These are phyloP conservation scores for Rhaphigaster nebulosa DNA, from an alignment of 2,888 invertebrate genomes.

Conservation along the genomic window DNA sequence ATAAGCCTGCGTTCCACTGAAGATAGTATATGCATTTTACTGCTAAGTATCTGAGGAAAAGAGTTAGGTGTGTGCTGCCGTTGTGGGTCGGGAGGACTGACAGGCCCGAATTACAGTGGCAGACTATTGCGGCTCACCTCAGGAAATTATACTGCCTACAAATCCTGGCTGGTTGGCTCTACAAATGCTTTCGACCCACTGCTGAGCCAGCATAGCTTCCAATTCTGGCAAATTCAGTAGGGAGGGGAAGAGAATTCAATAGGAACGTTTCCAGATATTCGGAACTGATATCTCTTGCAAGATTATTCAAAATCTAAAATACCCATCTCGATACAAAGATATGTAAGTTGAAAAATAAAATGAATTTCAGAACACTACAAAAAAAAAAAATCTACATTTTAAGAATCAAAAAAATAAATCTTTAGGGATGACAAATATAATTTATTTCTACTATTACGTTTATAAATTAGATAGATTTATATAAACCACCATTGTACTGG, in stretches of 20 bases:
- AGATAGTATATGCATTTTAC: neutral
- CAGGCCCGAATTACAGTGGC: slow-evolving; percentile 33
- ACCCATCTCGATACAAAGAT: neutral
- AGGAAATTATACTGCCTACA: slow-evolving; percentile 46
- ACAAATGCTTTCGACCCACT: neutral
- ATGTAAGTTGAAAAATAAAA: neutral
- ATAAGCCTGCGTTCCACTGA: neutral
- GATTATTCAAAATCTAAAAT: neutral
- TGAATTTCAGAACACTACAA: too few relatives aligned
- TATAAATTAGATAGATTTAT: too few relatives aligned
- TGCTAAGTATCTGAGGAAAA: neutral
- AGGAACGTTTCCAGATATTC: neutral
- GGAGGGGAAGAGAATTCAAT: neutral
- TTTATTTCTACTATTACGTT: too few relatives aligned
- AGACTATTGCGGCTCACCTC: slow-evolving; percentile 36
- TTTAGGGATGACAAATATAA: too few relatives aligned
- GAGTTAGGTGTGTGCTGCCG: neutral
- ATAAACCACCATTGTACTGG: too few relatives aligned
- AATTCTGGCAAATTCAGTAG: neutral
- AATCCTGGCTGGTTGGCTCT: neutral
- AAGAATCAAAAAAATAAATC: too few relatives aligned
- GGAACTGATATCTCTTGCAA: neutral
- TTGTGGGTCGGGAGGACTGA: neutral
- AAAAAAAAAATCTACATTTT: too few relatives aligned
- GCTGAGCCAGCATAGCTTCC: neutral